These are phyloP conservation scores for Mactromeris polynyma DNA, from an alignment of 2,888 invertebrate genomes.

Conservation along the genomic window DNA sequence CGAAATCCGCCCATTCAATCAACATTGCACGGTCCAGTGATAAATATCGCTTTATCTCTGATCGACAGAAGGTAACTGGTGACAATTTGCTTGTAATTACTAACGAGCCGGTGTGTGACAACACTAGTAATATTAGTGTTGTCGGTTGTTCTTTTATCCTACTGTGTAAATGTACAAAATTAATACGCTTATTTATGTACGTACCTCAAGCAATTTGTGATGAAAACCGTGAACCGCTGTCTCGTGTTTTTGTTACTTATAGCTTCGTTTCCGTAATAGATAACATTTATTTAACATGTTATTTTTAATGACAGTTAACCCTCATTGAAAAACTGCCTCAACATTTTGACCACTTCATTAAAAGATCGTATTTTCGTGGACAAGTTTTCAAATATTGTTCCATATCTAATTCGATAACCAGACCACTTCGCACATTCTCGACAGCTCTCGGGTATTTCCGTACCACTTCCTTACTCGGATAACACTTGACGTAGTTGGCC, in stretches of 20 bases:
- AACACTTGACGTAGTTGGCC: too few species aligned
- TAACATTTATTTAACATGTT: neutral
- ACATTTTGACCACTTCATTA: too few species aligned
- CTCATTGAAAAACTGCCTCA: too few species aligned
- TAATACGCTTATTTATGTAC: neutral
- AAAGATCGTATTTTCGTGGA: too few species aligned
- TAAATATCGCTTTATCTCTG: neutral
- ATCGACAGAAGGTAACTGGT: neutral
- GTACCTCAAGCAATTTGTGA: neutral
- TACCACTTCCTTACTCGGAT: too few species aligned
- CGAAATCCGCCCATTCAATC: constrained; percentile 1
- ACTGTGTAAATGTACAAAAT: neutral
- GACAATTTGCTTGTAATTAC: neutral
- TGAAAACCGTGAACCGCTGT: neutral
- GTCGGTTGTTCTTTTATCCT: neutral
- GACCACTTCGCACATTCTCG: too few species aligned
- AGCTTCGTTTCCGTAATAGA: neutral
- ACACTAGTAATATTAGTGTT: neutral
- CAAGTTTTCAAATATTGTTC: too few species aligned
- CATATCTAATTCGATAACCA: too few species aligned
- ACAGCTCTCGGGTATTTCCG: too few species aligned
- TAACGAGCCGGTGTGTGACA: neutral
- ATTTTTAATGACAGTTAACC: too few species aligned
- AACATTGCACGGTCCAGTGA: neutral
- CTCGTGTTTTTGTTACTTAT: neutral